Evolutionary conservation across 1,140 invertebrate species (phyloP), one percentile per base, ranked within the genome.

Genomic region (Parapsyche elsis): DNA sequence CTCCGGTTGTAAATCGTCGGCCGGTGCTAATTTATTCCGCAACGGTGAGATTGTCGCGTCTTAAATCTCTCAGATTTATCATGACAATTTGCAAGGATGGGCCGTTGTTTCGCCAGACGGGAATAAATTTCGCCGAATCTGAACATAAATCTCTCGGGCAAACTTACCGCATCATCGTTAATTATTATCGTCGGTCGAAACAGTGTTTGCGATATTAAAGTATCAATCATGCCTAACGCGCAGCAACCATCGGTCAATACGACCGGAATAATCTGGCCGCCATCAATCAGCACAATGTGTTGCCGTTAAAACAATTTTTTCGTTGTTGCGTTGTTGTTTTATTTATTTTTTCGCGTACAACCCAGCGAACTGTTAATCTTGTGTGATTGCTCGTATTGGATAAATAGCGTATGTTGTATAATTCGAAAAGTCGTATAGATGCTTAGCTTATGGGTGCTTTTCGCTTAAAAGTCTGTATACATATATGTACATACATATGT

Each of bases 41-140:
- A 24, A 19, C 64, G 64, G 64, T 67, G 64, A 67, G 64, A 67
- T 67, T 67, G 64, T 67, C 64, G 64, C 24, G 64, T 67, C 64
- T 67, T 67, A 67, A 67, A 24, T 67, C 21, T 67, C 64, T 21
- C 64, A 67, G 64, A 67, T 67, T 67, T 67, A 67, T 67, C 64
- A 67, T 67, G 64, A 67, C 64, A 67, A 67, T 67, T 67, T 67
- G 24, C 49, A 53, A 53, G 49, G 49, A 53, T 12, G 49, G 49
- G 49, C 12, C 16, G 49, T 53, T 53, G 12, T 53, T 14, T 53
- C 49, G 10, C 10, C 49, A 16, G 49, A 53, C 49, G 49, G 12
- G 49, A 53, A 53, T 53, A 53, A 53, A 53, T 53, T 53, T 53
- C 16, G 49, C 16, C 49, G 49, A 53, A 53, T 53, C 16, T 53